A percentile compares a stretch with the other conserved stretches of the same genome.
Evolutionary conservation across 1,140 invertebrate genomes (phyloP).

Genomic region (Protaetia brevitarsis): DNA sequence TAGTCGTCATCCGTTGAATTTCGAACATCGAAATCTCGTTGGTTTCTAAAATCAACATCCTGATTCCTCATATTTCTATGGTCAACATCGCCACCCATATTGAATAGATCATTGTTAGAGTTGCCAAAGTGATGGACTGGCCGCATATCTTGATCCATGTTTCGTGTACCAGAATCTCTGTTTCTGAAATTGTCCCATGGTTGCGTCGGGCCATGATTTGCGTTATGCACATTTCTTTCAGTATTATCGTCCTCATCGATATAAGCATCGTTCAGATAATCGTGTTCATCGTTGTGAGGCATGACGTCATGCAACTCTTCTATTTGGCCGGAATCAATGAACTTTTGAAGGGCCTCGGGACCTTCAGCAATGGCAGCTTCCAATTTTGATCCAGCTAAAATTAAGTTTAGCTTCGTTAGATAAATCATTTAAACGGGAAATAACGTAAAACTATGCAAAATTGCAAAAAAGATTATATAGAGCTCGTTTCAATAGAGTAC

Average conservation of each 20-base stretch:
- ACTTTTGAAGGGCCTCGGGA: constrained; percentile 70
- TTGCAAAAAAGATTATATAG: background rate
- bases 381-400: constrained; percentile 66
- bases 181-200: background rate
- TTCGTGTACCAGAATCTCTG: constrained; percentile 36
- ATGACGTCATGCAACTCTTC: constrained; percentile 74
- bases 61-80: constrained; percentile 26
- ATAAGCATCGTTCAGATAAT: constrained; percentile 51
- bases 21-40: constrained; percentile 37
- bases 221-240: background rate
- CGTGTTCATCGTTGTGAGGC: constrained; percentile 60
- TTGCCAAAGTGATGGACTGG: constrained; percentile 22
- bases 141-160: constrained; percentile 36
- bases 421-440: no score
- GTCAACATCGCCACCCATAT: constrained; percentile 30
- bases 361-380: constrained; percentile 71
- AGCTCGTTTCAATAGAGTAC: no score
- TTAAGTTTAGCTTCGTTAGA: no score
- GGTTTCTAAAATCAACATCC: constrained; percentile 35
- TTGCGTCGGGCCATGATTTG: background rate
- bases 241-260: constrained; percentile 46
- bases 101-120: background rate
- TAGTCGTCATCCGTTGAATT: constrained; percentile 2
- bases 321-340: constrained; percentile 72
- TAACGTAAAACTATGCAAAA: background rate